Evolutionary conservation across 2,888 invertebrate genomes (phyloP).

Genomic region (Campopleginae sp.): DNA sequence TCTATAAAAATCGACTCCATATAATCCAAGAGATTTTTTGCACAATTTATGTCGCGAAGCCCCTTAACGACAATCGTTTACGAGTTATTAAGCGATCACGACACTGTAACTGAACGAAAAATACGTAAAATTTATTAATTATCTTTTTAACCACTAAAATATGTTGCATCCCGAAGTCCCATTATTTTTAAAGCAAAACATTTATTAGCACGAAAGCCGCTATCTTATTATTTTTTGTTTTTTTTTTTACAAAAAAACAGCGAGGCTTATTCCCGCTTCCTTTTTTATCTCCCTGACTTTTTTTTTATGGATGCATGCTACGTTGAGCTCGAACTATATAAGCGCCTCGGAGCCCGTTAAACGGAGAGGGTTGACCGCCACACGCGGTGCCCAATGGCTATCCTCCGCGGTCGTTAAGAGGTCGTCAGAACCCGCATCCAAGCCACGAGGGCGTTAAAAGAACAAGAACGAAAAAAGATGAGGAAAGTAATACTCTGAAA

Average conservation of each 20-base stretch:
- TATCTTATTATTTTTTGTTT: background rate
- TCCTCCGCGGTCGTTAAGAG: conserved; percentile 58
- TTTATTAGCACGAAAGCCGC: too few relatives aligned
- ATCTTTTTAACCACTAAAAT: too few relatives aligned
- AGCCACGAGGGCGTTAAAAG: conserved; percentile 26
- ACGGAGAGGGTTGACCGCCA: conserved; percentile 37
- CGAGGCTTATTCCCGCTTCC: conserved; percentile 35
- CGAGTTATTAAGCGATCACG: background rate
- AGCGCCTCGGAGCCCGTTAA: conserved; percentile 11
- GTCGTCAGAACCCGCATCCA: conserved; percentile 51
- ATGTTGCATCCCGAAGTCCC: too few relatives aligned
- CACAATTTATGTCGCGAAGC: background rate
- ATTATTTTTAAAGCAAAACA: too few relatives aligned
- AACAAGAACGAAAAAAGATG: conserved; percentile 15
- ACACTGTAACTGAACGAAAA: too few relatives aligned
- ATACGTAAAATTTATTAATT: too few relatives aligned
- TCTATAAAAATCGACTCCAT: background rate
- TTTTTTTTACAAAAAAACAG: background rate
- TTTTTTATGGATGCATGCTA: conserved; percentile 56
- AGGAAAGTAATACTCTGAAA: background rate
- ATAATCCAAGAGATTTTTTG: background rate
- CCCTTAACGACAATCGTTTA: background rate
- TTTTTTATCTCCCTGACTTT: conserved; percentile 22
- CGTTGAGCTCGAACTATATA: conserved; percentile 57
- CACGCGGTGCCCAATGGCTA: conserved; percentile 13